Conservation (phyloP, 2,797 vertebrate species). For the Gobio occitaniae region DNA sequence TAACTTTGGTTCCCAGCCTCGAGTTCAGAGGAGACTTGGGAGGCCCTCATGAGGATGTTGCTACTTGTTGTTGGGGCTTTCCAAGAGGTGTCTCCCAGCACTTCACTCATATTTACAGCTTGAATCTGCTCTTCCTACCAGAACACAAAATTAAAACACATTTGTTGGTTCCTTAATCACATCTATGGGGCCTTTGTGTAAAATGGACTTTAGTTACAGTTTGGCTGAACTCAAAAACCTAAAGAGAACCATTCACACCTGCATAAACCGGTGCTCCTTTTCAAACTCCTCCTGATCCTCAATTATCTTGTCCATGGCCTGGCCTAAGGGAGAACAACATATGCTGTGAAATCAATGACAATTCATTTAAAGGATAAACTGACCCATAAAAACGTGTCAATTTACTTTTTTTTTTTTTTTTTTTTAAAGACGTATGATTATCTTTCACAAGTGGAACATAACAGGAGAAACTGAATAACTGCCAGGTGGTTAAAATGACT, state of each 20-base stretch:
- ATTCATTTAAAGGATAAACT: background rate
- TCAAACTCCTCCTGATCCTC: constrained; percentile 94
- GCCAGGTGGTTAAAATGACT: background rate
- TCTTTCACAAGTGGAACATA: background rate
- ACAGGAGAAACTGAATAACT: background rate
- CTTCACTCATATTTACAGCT: constrained; percentile 66
- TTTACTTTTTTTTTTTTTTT: background rate
- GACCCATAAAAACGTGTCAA: background rate
- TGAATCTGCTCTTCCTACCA: constrained; percentile 86
- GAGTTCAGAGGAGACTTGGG: constrained; percentile 80
- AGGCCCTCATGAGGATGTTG: constrained; percentile 80
- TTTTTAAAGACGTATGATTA: too few species aligned
- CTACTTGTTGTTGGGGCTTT: constrained; percentile 75
- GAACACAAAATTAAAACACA: background rate
- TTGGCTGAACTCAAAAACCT: background rate
- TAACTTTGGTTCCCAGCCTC: constrained; percentile 85
- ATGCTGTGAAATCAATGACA: background rate
- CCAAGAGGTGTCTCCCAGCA: constrained; percentile 86
- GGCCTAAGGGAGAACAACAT: constrained; percentile 71
- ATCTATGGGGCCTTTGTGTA: background rate
- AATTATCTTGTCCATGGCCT: constrained; percentile 87
- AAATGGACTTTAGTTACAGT: background rate
- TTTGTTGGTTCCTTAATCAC: background rate
- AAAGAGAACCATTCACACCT: constrained; percentile 76
- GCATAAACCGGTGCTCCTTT: constrained; percentile 89